phyloP scores from a whole-genome alignment of 2,113 vertebrate genomes.

The Epinephelus cyanopodus region DNA sequence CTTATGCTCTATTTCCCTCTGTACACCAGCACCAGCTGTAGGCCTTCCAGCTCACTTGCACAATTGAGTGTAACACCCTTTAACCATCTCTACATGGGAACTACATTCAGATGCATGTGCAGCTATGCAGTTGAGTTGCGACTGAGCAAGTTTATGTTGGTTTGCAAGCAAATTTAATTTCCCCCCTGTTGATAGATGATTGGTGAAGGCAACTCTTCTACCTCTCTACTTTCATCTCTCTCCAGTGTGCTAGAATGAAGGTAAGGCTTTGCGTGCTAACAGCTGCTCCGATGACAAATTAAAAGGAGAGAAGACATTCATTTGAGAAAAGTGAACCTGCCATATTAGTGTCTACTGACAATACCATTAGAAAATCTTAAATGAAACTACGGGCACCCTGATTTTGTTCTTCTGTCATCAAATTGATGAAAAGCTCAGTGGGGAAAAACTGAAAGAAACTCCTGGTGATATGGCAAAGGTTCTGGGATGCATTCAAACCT shows the following conservation, averaged over 20 bases:
- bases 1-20: constrained; percentile 39
- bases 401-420: too few species aligned
- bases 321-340: not conserved
- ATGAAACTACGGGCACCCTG: not conserved
- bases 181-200: not conserved
- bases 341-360: not conserved
- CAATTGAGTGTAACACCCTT: constrained; percentile 17
- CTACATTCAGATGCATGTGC: constrained; percentile 24
- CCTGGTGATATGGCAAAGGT: not conserved
- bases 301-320: not conserved
- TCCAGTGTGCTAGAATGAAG: not conserved
- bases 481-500: not conserved
- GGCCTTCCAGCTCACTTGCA: constrained; percentile 34
- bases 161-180: not conserved
- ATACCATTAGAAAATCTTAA: not conserved
- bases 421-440: too few species aligned
- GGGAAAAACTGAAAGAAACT: not conserved
- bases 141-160: not conserved
- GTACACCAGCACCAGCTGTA: constrained; percentile 45
- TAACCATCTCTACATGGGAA: constrained; percentile 20
- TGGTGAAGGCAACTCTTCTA: not conserved
- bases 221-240: not conserved
- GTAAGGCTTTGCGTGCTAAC: too few species aligned
- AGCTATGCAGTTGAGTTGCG: constrained; percentile 6
- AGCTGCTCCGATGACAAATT: too few species aligned